Percentiles rank a stretch among this genome's conserved stretches.
Evolutionary conservation across 2,113 vertebrate genomes (phyloP).

Genomic region (Chaetorhynchus papuensis): DNA sequence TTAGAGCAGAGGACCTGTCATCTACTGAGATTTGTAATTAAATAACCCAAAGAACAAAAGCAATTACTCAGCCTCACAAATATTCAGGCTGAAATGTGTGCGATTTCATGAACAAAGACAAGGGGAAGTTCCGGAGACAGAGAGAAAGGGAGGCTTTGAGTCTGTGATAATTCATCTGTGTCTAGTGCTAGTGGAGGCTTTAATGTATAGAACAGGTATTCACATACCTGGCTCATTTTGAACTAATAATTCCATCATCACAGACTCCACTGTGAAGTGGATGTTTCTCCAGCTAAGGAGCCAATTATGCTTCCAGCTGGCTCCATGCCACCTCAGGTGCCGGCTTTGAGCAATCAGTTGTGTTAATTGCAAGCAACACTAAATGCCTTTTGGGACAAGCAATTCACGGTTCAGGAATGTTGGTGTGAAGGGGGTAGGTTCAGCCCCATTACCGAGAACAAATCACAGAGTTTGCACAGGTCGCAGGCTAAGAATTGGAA

Average conservation of each 20-base stretch:
- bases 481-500: not conserved
- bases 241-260: not conserved
- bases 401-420: constrained; percentile 52
- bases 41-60: constrained; percentile 52
- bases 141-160: constrained; percentile 17
- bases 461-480: not conserved
- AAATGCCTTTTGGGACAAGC: constrained; percentile 46
- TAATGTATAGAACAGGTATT: constrained; percentile 46
- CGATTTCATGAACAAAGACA: constrained; percentile 19
- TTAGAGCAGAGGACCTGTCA: constrained; percentile 32
- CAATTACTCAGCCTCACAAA: constrained; percentile 42
- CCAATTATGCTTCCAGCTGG: constrained; percentile 52
- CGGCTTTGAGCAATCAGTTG: constrained; percentile 54
- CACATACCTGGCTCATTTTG: constrained; percentile 42
- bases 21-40: constrained; percentile 58
- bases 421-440: constrained; percentile 17
- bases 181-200: not conserved
- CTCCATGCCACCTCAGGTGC: constrained; percentile 25
- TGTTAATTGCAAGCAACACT: constrained; percentile 55
- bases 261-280: not conserved
- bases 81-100: constrained; percentile 25
- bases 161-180: not conserved
- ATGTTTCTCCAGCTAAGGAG: constrained; percentile 20
- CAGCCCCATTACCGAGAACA: constrained; percentile 23
- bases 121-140: constrained; percentile 30